Evolutionary conservation across 2,797 vertebrate species (phyloP).

Genomic region (Cryptoblepharus egeriae): DNA sequence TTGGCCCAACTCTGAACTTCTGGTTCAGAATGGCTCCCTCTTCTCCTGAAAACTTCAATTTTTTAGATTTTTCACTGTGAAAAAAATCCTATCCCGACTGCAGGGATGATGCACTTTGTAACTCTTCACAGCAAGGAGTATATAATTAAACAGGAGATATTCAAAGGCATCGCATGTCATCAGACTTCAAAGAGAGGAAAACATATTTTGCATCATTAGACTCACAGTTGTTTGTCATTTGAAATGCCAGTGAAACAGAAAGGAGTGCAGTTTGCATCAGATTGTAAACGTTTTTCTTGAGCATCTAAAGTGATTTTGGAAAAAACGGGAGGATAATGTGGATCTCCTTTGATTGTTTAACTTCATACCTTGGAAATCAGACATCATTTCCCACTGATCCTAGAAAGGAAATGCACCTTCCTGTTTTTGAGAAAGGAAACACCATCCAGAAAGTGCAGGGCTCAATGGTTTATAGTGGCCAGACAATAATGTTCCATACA

Average conservation of each 20-base stretch:
- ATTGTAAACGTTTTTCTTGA: conserved; percentile 1
- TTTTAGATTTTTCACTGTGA: not conserved
- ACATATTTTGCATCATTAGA: conserved; percentile 35
- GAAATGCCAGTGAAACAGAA: conserved; percentile 10
- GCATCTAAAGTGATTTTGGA: not conserved
- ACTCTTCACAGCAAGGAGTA: conserved; percentile 10
- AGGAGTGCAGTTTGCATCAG: not conserved
- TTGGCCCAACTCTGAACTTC: not conserved
- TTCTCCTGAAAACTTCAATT: not conserved
- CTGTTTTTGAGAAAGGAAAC: not conserved
- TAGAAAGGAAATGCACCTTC: not conserved
- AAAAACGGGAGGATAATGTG: not conserved
- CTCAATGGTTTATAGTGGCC: not conserved
- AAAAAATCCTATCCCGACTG: not conserved
- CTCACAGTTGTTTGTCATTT: conserved; percentile 39
- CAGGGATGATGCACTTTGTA: conserved; percentile 1
- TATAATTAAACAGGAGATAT: conserved; percentile 35
- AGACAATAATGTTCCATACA: not conserved
- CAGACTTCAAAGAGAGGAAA: conserved; percentile 25
- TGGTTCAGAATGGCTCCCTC: not conserved
- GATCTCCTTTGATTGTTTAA: conserved; percentile 10
- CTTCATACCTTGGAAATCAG: not conserved
- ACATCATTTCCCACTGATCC: not conserved
- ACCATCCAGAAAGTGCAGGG: not conserved
- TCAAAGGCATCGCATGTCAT: conserved; percentile 28